Conservation (phyloP, 2,888 invertebrate species). For the Caenorhabditis afra region DNA sequence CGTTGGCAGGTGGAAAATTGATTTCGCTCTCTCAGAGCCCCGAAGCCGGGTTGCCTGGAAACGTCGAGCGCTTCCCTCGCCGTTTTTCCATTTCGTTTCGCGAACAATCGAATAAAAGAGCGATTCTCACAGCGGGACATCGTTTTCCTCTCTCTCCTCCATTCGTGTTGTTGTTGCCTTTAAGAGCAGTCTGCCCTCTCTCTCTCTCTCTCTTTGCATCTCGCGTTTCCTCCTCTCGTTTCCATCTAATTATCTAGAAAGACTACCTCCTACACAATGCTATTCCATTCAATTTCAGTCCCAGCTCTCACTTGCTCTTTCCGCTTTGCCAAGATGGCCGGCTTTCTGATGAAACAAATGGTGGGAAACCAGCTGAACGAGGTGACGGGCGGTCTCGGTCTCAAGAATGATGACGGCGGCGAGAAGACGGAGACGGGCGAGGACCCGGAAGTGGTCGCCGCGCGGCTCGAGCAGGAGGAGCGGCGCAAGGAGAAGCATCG, state of each 20-base stretch:
- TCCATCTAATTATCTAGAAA: background rate
- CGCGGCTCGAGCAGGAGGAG: constrained; percentile 97
- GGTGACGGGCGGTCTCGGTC: constrained; percentile 73
- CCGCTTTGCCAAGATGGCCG: constrained; percentile 68
- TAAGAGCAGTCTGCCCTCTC: background rate
- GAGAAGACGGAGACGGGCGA: constrained; percentile 96
- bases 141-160: background rate
- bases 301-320: background rate
- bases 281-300: background rate
- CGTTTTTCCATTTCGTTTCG: background rate
- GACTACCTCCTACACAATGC: background rate
- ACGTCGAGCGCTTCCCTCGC: background rate
- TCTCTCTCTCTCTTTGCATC: too few relatives aligned
- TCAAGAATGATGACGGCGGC: constrained; percentile 70
- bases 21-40: too few relatives aligned
- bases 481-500: constrained; percentile 98
- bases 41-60: background rate
- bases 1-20: too few relatives aligned
- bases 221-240: background rate
- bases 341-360: constrained; percentile 80
- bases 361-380: constrained; percentile 80
- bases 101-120: background rate
- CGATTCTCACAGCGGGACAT: background rate
- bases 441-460: constrained; percentile 94
- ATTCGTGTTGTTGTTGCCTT: background rate